Evolutionary conservation across 2,888 invertebrate species (phyloP), one percentile per base, ranked within the genome.

Genomic region (Coelinius sp.): DNA sequence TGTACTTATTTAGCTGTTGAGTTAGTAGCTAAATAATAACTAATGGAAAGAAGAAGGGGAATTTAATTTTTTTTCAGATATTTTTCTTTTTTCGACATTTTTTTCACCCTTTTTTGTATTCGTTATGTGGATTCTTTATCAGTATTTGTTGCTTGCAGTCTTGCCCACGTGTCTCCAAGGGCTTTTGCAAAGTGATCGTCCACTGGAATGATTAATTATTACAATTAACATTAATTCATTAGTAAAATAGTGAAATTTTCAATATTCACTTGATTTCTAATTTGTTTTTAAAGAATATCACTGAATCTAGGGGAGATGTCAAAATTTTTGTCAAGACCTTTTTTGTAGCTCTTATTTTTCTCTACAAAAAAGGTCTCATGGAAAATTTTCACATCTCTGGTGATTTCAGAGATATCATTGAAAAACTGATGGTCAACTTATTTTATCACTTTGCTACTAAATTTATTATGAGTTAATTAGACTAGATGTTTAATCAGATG

Each of bases 181-280:
- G 87, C 87, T 76, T 87, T 87, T 7, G 87, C 87, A 66, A 87
- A 87, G 65, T 87, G 87, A 70, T 87, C 87, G 77, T 87, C 87
- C 56, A 87, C 87, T 87, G 80, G 1, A 68, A 38, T 59, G 38
- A 74, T 70, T 70, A 27, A 73, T 31, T 69, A 35, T 62, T 66
- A 64, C n/a, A n/a, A n/a, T n/a, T 44, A 31, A 31, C 31, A 31
- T 6, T 24, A n/a, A 62, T 25, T 27, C 10, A 41, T 41, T 31
- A 7, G 1, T 12, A 52, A 31, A 20, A 31, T n/a, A 31, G 10
- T 14, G 7, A 24, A n/a, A n/a, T n/a, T n/a, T n/a, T n/a, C n/a
- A n/a, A n/a, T n/a, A n/a, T n/a, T n/a, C n/a, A n/a, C n/a, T n/a
- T n/a, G n/a, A n/a, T n/a, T n/a, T n/a, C n/a, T n/a, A n/a, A n/a